phyloP scores from a whole-genome alignment of 2,113 vertebrate species.

The Neogobius melanostomus region DNA sequence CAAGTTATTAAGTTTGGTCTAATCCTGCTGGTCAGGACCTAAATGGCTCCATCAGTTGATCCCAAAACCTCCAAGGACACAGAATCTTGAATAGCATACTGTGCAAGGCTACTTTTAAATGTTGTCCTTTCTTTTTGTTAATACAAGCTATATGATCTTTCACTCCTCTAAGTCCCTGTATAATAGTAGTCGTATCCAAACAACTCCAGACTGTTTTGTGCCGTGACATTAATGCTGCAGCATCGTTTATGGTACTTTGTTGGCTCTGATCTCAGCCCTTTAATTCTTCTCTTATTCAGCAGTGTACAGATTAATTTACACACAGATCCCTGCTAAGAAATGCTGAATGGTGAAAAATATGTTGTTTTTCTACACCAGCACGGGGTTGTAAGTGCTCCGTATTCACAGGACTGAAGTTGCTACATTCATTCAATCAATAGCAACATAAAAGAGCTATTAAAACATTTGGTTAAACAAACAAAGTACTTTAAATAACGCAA shows the following conservation, averaged over 20 bases:
- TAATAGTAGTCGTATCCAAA: background rate
- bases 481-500: background rate
- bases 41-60: background rate
- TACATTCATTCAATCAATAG: slow-evolving; percentile 40
- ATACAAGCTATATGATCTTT: background rate
- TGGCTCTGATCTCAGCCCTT: slow-evolving; percentile 52
- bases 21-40: background rate
- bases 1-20: background rate
- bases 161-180: background rate
- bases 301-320: slow-evolving; percentile 70
- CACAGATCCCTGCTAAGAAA: slow-evolving; percentile 60
- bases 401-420: slow-evolving; percentile 8
- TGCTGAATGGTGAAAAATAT: slow-evolving; percentile 67
- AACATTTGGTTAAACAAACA: slow-evolving; percentile 29
- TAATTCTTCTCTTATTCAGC: slow-evolving; percentile 58
- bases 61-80: background rate
- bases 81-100: background rate
- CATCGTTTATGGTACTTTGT: slow-evolving; percentile 53
- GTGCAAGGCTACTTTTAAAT: background rate
- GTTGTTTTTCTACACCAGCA: slow-evolving; percentile 13
- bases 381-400: slow-evolving; percentile 10
- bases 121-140: background rate
- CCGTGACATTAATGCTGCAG: slow-evolving; percentile 51
- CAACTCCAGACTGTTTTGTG: slow-evolving; percentile 40
- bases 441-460: slow-evolving; percentile 25